Conservation (phyloP, 1,140 invertebrate species). For the Brachystomella parvula region DNA sequence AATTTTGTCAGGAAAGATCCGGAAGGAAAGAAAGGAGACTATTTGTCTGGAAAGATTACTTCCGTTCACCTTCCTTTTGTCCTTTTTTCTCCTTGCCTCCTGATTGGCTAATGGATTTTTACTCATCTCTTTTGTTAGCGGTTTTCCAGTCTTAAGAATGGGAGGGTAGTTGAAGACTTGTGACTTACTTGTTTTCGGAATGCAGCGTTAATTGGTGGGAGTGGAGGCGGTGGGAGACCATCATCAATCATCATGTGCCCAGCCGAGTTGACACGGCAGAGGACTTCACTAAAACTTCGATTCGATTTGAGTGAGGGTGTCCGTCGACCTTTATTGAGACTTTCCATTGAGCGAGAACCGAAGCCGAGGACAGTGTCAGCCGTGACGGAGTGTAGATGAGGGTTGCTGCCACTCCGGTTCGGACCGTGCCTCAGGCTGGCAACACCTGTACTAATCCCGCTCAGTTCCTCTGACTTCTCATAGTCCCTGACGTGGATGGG, state of each 20-base stretch:
- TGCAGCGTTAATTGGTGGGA: slow-evolving; percentile 33
- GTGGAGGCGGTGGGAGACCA: slow-evolving; percentile 32
- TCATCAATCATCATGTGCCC: slow-evolving; percentile 12
- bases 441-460: not conserved
- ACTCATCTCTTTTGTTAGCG: no score
- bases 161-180: no score
- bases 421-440: not conserved
- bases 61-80: no score
- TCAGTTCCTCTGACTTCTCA: not conserved
- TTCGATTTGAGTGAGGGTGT: slow-evolving; percentile 13
- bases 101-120: no score
- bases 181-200: slow-evolving; percentile 38
- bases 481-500: slow-evolving; percentile 5
- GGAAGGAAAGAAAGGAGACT: no score
- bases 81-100: no score
- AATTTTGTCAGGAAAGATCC: no score
- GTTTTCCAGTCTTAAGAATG: no score
- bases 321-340: not conserved
- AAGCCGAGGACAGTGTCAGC: not conserved
- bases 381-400: slow-evolving; percentile 5
- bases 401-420: not conserved
- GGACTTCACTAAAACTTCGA: not conserved
- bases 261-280: not conserved
- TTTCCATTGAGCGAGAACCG: slow-evolving; percentile 9
- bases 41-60: no score